Evolutionary conservation across 2,888 invertebrate genomes (phyloP), one percentile per base, ranked within the genome.

Genomic region (Alviniconcha strummeri): DNA sequence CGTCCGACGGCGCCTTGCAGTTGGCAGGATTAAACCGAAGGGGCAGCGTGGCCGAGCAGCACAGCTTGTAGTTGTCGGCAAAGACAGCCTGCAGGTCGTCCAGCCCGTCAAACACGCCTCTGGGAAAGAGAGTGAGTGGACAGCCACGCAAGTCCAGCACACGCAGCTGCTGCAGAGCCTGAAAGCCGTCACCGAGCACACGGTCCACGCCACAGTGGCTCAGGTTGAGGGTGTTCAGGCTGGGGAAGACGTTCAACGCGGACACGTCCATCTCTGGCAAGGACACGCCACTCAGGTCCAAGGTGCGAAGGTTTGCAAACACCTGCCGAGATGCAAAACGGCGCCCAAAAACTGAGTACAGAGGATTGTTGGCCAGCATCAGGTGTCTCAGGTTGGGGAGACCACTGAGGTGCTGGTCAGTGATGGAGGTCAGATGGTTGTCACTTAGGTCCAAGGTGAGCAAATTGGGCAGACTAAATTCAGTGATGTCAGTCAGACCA

Each of bases 241-340:
- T 72, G 15, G 57, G 71, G 96, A 96, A 94, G 95, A 94, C 0
- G 96, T 96, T 83, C 96, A 72, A 71, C 11, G 36, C 6, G 55
- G 69, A 52, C 5, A 72, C 17, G 36, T 56, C 72, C 55, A 81
- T n/a, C 52, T 55, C 55, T 13, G 8, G n/a, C n/a, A 80, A 54
- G 0, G 19, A 13, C 11, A 80, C 80, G 8, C 19, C 13, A 15
- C 71, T 71, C 71, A 80, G 11, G 56, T 80, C 80, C 71, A 80
- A n/a, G 8, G 54, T 52, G 13, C 52, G 67, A 36, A 80, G 80
- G 15, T 76, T 36, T 13, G 13, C 5, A 76, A n/a, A n/a, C 0
- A 11, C 1, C n/a, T 55, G n/a, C 11, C 55, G n/a, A 15, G 67
- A n/a, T 52, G 36, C 5, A 15, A 71, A 11, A 17, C 17, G 36